Evolutionary conservation across 2,888 invertebrate genomes (phyloP).

Genomic region (Ypsolopha sequella): DNA sequence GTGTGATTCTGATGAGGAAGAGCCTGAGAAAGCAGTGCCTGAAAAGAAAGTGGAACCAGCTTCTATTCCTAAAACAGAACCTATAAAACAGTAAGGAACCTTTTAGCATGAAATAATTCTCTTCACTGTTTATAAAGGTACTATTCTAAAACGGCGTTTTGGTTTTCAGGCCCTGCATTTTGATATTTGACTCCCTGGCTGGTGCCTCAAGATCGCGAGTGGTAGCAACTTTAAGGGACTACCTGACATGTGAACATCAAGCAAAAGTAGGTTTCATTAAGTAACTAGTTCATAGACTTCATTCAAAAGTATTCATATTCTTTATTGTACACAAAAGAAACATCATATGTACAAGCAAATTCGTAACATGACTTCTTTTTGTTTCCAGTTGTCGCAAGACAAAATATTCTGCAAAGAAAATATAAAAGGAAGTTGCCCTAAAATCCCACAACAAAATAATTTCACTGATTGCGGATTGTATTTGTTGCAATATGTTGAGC

Average conservation of each 20-base stretch:
- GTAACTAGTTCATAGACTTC: neutral
- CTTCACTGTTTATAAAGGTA: too few species aligned
- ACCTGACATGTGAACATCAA: constrained; percentile 88
- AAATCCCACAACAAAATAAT: constrained; percentile 98
- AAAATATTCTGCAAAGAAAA: constrained; percentile 84
- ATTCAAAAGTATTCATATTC: neutral
- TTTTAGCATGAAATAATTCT: too few species aligned
- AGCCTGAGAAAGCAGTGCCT: constrained; percentile 33
- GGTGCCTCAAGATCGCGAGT: constrained; percentile 86
- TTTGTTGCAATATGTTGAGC: constrained; percentile 95
- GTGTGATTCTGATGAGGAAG: constrained; percentile 63
- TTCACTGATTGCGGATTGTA: constrained; percentile 97
- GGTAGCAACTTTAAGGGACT: constrained; percentile 91
- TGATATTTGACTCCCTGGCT: constrained; percentile 95
- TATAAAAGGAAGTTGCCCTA: constrained; percentile 88
- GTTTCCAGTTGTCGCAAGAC: constrained; percentile 65
- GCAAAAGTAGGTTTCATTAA: constrained; percentile 69
- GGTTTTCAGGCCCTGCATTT: constrained; percentile 85
- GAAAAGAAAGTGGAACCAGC: constrained; percentile 47
- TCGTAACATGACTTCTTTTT: constrained; percentile 3
- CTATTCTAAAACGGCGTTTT: too few species aligned
- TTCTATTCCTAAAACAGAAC: constrained; percentile 45
- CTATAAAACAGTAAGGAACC: constrained; percentile 74
- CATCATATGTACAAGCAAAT: too few species aligned
- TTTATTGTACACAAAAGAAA: too few species aligned